phyloP scores from a whole-genome alignment of 92 coral and sea anemone species.

The Parazoanthus swiftii region DNA sequence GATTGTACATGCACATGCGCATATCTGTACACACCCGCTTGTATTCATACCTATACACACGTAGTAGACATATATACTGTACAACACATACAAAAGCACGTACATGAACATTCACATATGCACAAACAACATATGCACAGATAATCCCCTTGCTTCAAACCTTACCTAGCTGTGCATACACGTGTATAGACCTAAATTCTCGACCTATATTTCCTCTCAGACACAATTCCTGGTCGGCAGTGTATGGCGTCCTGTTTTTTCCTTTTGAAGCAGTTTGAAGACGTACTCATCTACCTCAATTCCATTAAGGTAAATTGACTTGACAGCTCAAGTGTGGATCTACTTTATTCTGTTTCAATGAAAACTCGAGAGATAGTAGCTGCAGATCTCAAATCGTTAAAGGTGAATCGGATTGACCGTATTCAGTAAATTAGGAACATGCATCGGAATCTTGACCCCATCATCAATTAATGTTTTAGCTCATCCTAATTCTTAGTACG shows the following conservation, averaged over 20 bases:
- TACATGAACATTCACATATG: neutral
- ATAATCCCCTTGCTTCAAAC: neutral
- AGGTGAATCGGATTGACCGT: too few relatives aligned
- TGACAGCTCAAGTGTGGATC: neutral
- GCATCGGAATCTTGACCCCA: too few relatives aligned
- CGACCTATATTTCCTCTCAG: slow-evolving; percentile 33
- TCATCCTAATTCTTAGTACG: too few relatives aligned
- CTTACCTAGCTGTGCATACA: neutral
- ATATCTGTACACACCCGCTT: too few relatives aligned
- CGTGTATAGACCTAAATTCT: neutral
- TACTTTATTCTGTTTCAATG: neutral
- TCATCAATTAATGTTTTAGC: too few relatives aligned
- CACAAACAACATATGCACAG: neutral
- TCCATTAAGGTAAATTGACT: slow-evolving; percentile 83
- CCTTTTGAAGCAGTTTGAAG: slow-evolving; percentile 96
- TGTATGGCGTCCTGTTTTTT: slow-evolving; percentile 99
- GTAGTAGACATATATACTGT: neutral
- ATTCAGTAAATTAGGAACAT: too few relatives aligned
- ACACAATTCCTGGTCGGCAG: slow-evolving; percentile 99
- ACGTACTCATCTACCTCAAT: slow-evolving; percentile 94
- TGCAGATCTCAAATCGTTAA: neutral
- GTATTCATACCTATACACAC: too few relatives aligned
- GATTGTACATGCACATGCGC: too few relatives aligned
- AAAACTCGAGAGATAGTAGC: neutral
- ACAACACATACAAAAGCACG: too few relatives aligned